Evolutionary conservation across 1,140 invertebrate species (phyloP), one percentile per base, ranked within the genome.

Genomic region (Idris sp.): DNA sequence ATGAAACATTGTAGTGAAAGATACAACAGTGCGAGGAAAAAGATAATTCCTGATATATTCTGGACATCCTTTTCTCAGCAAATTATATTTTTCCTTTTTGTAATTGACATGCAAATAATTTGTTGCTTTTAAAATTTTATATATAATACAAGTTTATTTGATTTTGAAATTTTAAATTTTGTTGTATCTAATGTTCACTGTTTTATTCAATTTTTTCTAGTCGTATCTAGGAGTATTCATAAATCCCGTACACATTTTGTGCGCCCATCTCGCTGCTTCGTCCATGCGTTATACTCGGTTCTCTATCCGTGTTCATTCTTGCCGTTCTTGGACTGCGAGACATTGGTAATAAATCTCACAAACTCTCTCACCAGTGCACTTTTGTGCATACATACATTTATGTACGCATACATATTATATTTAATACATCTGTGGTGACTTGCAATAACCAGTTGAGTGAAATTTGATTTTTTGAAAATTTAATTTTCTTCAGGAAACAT

Each of bases 221-320:
- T 74, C 56, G 48, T 61, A 51, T 49, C 65, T 75, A 25, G 36
- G 38, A n/a, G 69, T 69, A 74, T 77, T 81, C 75, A 78, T 78
- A 19, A 41, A 79, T 53, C n/a, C n/a, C n/a, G n/a, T n/a, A n/a
- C n/a, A n/a, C n/a, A 53, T 61, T 65, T 41, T 65, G 53, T 53
- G 62, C 33, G 40, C 36, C 44, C 49, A 30, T 76, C 53, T 38
- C 11, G 35, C 26, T 44, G 30, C 48, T 28, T 68, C 49, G 9
- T 16, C 19, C 19, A 44, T 18, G 19, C 38, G 5, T 28, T 8
- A 14, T 28, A 31, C 41, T 36, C 31, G 43, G 19, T 48, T 41
- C 33, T 65, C 69, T 36, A 30, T 65, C 28, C 40, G 48, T 30
- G 33, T 54, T 48, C 31, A 25, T 74, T 67, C 51, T 46, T 73